Evolutionary conservation across 35 echinoderm and acorn worm genomes (phyloP).

Genomic region (Amphiura filiformis): DNA sequence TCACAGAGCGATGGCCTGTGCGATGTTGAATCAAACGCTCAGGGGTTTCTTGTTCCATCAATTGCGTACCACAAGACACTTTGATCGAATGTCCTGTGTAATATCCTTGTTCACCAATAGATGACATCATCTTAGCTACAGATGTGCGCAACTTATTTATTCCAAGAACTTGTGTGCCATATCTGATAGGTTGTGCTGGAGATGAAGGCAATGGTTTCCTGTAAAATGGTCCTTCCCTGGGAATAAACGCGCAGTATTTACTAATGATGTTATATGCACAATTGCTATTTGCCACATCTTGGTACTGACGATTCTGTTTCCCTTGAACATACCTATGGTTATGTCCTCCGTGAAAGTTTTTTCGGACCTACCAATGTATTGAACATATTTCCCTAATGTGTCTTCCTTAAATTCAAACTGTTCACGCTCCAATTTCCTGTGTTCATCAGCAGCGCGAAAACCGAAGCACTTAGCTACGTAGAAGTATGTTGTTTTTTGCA

Average conservation of each 20-base stretch:
- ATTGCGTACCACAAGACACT: neutral
- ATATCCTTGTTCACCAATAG: neutral
- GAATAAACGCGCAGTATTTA: neutral
- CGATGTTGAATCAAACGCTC: neutral
- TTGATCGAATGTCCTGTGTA: neutral
- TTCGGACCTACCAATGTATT: too few species aligned
- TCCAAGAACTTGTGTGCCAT: neutral
- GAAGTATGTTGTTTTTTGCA: too few species aligned
- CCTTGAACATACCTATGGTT: neutral
- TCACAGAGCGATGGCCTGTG: neutral
- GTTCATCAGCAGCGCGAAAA: too few species aligned
- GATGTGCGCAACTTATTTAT: neutral
- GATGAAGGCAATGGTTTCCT: neutral
- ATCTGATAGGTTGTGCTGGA: neutral
- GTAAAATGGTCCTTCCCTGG: neutral
- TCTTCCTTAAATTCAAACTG: too few species aligned
- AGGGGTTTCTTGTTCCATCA: neutral
- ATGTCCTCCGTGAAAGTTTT: neutral
- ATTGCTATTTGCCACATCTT: neutral
- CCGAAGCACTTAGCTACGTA: too few species aligned
- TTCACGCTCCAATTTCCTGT: too few species aligned
- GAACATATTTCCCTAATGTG: too few species aligned
- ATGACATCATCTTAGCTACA: neutral
- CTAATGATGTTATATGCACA: neutral
- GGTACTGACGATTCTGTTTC: neutral